phyloP scores from a whole-genome alignment of 23 tunicate species.

The Halocynthia aurantium region DNA sequence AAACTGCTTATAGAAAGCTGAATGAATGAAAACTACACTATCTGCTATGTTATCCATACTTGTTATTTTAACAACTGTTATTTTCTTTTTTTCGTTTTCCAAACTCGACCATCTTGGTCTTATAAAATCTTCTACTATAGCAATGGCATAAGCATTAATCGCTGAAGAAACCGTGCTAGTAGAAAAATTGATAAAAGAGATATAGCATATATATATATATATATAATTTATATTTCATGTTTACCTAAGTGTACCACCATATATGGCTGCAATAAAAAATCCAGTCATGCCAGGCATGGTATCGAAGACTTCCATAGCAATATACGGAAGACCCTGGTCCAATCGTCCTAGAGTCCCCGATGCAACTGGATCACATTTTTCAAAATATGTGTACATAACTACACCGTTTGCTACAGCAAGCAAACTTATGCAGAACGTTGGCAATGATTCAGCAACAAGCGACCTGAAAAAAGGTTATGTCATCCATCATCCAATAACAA shows the following conservation, averaged over 20 bases:
- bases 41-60: background rate
- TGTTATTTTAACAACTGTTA: background rate
- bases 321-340: conserved; percentile 14
- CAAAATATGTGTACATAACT: conserved; percentile 23
- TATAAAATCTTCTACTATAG: conserved; percentile 1
- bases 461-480: conserved; percentile 1
- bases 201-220: background rate
- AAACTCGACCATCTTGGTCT: background rate
- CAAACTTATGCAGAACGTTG: background rate
- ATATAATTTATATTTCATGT: background rate
- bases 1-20: background rate
- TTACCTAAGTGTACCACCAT: conserved; percentile 21
- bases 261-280: conserved; percentile 14
- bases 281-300: conserved; percentile 18
- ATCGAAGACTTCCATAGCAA: conserved; percentile 3
- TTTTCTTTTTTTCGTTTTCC: background rate
- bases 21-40: background rate
- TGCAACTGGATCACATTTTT: conserved; percentile 16
- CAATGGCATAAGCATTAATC: conserved; percentile 10
- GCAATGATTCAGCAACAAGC: background rate
- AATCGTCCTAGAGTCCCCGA: background rate
- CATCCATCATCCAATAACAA: no score
- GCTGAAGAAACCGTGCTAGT: conserved; percentile 19
- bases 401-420: conserved; percentile 8
- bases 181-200: background rate